phyloP scores from a whole-genome alignment of 2,113 vertebrate species.

The Morphnarchus princeps region DNA sequence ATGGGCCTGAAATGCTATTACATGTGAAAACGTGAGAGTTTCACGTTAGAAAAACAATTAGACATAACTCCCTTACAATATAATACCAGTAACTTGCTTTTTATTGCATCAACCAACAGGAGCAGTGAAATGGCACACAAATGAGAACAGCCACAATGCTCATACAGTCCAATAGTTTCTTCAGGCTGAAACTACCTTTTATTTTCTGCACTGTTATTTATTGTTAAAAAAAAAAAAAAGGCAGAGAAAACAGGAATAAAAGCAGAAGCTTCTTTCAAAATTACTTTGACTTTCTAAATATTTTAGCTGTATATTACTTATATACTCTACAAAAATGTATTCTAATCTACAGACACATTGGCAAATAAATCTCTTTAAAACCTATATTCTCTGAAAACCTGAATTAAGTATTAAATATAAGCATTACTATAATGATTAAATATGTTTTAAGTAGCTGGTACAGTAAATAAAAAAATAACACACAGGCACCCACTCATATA shows the following conservation, averaged over 20 bases:
- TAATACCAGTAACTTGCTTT: not conserved
- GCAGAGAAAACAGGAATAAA: not conserved
- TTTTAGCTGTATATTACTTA: not conserved
- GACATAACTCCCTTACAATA: not conserved
- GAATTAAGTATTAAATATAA: not conserved
- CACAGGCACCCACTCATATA: not conserved
- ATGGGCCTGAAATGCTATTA: not conserved
- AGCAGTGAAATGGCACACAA: not conserved
- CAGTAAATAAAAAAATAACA: not conserved
- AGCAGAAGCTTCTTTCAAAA: not conserved
- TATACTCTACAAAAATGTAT: not conserved
- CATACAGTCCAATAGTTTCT: not conserved
- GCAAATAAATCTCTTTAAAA: constrained; percentile 2
- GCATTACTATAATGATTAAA: not conserved
- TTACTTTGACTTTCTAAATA: not conserved
- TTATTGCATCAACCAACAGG: not conserved
- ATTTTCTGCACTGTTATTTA: not conserved
- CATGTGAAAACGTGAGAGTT: not conserved
- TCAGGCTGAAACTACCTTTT: not conserved
- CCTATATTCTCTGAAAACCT: not conserved
- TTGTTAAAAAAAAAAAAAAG: not conserved
- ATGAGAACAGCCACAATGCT: not conserved
- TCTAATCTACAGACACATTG: not conserved
- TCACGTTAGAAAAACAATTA: not conserved
- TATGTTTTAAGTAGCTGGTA: not conserved